Percentiles rank a stretch among this genome's conserved stretches.
phyloP scores from a whole-genome alignment of 2,113 vertebrate species.

The Rhinolophus ferrumequinum region DNA sequence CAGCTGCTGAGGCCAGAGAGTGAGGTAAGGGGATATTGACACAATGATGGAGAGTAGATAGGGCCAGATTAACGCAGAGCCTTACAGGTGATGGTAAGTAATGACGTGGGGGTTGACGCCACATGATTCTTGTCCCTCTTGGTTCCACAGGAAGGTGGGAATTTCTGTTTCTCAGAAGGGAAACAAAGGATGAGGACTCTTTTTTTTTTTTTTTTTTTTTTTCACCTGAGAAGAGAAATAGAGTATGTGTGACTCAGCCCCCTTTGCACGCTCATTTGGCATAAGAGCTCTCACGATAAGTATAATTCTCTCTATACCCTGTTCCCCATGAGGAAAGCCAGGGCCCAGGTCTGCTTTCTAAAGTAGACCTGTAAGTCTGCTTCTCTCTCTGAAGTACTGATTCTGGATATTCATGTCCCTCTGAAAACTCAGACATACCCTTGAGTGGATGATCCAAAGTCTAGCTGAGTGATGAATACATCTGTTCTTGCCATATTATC shows the following conservation, averaged over 20 bases:
- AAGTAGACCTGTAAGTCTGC: neutral
- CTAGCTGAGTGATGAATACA: neutral
- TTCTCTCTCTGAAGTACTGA: neutral
- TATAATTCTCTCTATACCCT: neutral
- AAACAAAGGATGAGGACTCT: neutral
- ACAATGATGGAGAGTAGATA: fast-evolving
- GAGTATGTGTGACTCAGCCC: neutral
- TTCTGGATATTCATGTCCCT: neutral
- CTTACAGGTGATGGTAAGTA: neutral
- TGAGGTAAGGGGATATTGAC: too few species aligned
- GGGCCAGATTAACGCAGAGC: neutral
- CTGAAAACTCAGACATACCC: neutral
- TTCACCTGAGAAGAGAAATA: neutral
- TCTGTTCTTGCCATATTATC: neutral
- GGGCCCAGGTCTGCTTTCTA: neutral
- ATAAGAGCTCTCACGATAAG: neutral
- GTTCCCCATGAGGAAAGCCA: neutral
- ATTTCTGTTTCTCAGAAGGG: neutral
- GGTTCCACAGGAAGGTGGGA: neutral
- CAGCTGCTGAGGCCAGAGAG: neutral
- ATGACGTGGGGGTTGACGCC: fast-evolving
- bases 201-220: neutral
- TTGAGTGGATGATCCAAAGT: neutral
- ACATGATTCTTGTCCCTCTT: neutral
- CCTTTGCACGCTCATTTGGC: neutral